Evolutionary conservation across 2,888 invertebrate genomes (phyloP).

Genomic region (Choreutis nemorana): DNA sequence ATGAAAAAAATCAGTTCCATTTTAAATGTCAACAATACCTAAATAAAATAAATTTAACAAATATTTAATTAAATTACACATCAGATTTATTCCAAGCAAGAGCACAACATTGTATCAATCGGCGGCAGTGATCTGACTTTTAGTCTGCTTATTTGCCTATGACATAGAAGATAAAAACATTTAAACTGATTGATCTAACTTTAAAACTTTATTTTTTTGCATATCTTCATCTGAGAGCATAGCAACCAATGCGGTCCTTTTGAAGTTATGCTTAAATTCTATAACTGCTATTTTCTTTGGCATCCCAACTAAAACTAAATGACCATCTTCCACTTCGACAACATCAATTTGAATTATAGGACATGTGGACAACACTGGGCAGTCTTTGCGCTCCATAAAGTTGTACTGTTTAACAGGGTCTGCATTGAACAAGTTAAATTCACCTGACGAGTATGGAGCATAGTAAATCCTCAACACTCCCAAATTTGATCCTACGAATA

Average conservation of each 20-base stretch:
- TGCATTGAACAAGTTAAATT: constrained; percentile 30
- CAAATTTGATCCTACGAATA: constrained; percentile 39
- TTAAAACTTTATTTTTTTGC: constrained; percentile 11
- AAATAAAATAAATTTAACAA: no score
- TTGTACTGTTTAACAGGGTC: constrained; percentile 36
- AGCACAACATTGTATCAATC: no score
- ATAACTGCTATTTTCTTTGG: constrained; percentile 41
- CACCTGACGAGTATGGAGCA: constrained; percentile 24
- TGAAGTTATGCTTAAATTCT: constrained; percentile 29
- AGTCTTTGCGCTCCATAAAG: constrained; percentile 32
- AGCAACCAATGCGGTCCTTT: constrained; percentile 18
- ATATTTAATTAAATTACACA: no score
- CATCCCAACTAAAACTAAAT: constrained; percentile 40
- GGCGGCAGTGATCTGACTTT: no score
- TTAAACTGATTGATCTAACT: constrained; percentile 4
- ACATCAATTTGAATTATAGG: constrained; percentile 41
- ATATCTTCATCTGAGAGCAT: constrained; percentile 21
- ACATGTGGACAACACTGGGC: constrained; percentile 31
- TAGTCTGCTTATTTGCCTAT: no score
- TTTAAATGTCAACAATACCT: no score
- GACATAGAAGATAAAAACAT: no score
- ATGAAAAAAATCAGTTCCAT: no score
- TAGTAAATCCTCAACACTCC: constrained; percentile 40
- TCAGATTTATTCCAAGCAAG: no score
- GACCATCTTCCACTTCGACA: constrained; percentile 30